Evolutionary conservation across 2,888 invertebrate genomes (phyloP).

Genomic region (Perdita meconis): DNA sequence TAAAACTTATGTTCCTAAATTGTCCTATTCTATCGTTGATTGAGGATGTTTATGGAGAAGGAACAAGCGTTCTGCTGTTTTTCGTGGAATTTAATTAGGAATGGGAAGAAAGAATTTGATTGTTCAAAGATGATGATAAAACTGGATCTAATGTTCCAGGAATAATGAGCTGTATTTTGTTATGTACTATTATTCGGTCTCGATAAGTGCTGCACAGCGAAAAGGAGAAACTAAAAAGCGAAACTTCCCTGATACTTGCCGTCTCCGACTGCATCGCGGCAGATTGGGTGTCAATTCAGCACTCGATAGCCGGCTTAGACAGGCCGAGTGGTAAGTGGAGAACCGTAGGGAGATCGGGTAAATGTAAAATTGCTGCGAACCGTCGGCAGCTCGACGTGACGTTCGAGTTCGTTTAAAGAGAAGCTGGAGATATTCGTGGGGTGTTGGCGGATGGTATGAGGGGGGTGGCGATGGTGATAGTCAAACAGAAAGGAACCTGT

Average conservation of each 20-base stretch:
- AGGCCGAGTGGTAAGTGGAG: conserved; percentile 37
- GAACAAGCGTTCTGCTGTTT: too few species aligned
- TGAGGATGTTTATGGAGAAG: too few species aligned
- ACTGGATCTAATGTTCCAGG: too few species aligned
- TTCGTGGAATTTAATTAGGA: too few species aligned
- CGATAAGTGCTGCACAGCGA: not conserved
- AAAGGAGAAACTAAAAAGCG: not conserved
- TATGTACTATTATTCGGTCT: not conserved
- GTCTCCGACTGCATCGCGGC: conserved; percentile 28
- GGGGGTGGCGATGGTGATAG: not conserved
- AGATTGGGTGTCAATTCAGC: conserved; percentile 47
- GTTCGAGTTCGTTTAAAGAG: conserved; percentile 55
- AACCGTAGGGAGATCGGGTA: conserved; percentile 34
- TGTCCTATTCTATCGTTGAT: too few species aligned
- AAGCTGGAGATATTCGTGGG: conserved; percentile 15
- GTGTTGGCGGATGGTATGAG: conserved; percentile 29
- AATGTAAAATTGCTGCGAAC: conserved; percentile 53
- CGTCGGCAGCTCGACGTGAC: conserved; percentile 46
- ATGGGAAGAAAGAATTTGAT: too few species aligned
- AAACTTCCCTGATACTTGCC: not conserved
- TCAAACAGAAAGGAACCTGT: not conserved
- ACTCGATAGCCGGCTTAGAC: conserved; percentile 36
- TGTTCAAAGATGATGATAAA: too few species aligned
- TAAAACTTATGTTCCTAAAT: too few species aligned
- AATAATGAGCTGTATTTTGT: not conserved